Percentiles rank a stretch among this genome's conserved stretches.
Evolutionary conservation across 2,797 vertebrate genomes (phyloP).

Genomic region (Scleropages formosus): DNA sequence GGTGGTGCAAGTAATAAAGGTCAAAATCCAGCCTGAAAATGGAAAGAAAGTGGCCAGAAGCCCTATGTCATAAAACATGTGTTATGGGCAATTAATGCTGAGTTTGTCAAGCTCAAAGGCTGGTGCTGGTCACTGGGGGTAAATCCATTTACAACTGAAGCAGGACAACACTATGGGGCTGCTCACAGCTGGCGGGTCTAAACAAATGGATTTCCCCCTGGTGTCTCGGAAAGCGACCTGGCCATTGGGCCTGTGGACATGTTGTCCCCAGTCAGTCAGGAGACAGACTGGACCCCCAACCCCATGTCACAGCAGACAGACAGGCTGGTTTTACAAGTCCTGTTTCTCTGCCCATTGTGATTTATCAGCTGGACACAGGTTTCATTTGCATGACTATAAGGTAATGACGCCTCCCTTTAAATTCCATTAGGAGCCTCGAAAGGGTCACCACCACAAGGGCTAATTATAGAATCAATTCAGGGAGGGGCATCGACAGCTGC

Average conservation of each 20-base stretch:
- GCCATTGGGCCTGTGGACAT: constrained; percentile 54
- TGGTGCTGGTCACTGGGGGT: too few relatives aligned
- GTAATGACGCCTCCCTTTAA: constrained; percentile 70
- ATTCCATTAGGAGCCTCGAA: constrained; percentile 65
- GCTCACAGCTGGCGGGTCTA: constrained; percentile 51
- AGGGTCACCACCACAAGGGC: constrained; percentile 69
- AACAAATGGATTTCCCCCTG: constrained; percentile 50
- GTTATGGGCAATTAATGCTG: not conserved
- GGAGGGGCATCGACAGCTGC: constrained; percentile 63
- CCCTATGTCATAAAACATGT: not conserved
- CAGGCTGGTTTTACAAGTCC: constrained; percentile 61
- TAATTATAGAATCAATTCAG: constrained; percentile 70
- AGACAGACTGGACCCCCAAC: constrained; percentile 57
- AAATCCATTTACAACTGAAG: too few relatives aligned
- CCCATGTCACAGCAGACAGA: constrained; percentile 58
- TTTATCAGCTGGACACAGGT: constrained; percentile 64
- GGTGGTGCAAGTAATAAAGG: not conserved
- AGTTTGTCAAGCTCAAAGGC: too few relatives aligned
- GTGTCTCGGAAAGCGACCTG: constrained; percentile 39
- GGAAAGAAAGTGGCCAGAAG: constrained; percentile 13
- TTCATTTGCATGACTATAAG: constrained; percentile 74
- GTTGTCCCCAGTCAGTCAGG: constrained; percentile 61
- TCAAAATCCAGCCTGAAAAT: constrained; percentile 10
- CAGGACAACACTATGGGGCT: constrained; percentile 7
- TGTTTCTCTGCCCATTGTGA: constrained; percentile 57